phyloP scores from a whole-genome alignment of 2,797 vertebrate species.

The Etheostoma nigrum region DNA sequence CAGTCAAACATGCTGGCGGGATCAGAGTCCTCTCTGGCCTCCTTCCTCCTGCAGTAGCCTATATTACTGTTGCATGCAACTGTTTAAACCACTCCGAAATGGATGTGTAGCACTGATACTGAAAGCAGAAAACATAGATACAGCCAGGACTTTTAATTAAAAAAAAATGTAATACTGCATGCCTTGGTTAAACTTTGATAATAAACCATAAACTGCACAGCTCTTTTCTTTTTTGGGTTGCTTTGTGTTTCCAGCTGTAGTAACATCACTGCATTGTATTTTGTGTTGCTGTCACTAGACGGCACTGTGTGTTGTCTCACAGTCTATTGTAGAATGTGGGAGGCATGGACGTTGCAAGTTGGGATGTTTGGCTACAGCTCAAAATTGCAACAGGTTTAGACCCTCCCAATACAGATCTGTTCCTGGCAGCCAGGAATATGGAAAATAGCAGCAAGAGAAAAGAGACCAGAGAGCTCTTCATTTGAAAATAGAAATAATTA shows the following conservation, averaged over 20 bases:
- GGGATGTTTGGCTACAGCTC: conserved; percentile 37
- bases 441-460: conserved; percentile 42
- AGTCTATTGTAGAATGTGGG: conserved; percentile 41
- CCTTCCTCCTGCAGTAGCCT: not conserved
- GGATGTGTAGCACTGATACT: not conserved
- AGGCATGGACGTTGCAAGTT: conserved; percentile 7
- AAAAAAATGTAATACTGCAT: conserved; percentile 6
- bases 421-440: conserved; percentile 54
- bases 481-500: not conserved
- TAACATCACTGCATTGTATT: conserved; percentile 22
- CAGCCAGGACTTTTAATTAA: too few species aligned
- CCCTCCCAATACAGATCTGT: conserved; percentile 66
- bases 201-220: conserved; percentile 5
- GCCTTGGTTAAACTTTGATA: not conserved
- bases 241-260: not conserved
- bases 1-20: not conserved
- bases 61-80: conserved; percentile 12
- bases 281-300: conserved; percentile 42
- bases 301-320: conserved; percentile 35
- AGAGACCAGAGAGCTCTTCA: not conserved
- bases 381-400: conserved; percentile 59
- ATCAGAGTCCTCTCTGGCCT: conserved; percentile 5
- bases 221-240: not conserved
- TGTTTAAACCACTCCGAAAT: conserved; percentile 9
- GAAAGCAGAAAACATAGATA: not conserved